phyloP scores from a whole-genome alignment of 2,113 vertebrate species.

The Melanostigma gelatinosum region DNA sequence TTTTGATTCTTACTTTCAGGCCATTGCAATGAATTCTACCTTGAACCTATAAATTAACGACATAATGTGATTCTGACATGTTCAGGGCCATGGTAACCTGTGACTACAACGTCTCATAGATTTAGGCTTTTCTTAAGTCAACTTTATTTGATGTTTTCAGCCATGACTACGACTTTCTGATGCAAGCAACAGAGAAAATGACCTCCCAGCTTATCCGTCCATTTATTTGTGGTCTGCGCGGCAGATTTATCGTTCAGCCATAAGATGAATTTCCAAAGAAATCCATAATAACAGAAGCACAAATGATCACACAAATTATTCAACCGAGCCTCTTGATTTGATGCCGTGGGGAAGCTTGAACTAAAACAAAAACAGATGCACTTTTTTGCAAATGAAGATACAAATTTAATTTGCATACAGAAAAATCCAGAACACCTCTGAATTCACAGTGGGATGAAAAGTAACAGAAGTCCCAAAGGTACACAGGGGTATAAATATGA shows the following conservation, averaged over 20 bases:
- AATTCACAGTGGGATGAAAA: constrained; percentile 51
- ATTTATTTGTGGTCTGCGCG: not conserved
- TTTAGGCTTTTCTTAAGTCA: not conserved
- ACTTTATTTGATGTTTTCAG: not conserved
- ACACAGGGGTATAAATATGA: constrained; percentile 20
- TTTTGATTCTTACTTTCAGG: not conserved
- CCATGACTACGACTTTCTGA: not conserved
- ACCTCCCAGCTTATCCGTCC: not conserved
- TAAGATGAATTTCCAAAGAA: not conserved
- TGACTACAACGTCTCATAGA: not conserved
- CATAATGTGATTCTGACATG: not conserved
- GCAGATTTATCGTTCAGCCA: not conserved
- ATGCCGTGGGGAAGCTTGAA: not conserved
- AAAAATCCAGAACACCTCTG: constrained; percentile 21
- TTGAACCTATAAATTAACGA: not conserved
- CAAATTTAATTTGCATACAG: constrained; percentile 42
- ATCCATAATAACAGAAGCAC: not conserved
- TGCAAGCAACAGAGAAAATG: not conserved
- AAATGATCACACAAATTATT: not conserved
- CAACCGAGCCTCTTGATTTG: not conserved
- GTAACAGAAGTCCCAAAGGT: constrained; percentile 35
- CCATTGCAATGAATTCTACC: not conserved
- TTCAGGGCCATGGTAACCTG: not conserved
- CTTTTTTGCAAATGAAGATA: constrained; percentile 3
- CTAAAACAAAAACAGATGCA: not conserved